Evolutionary conservation across 2,113 vertebrate genomes (phyloP), one percentile per base, ranked within the genome.

Genomic region (Nibea albiflora): DNA sequence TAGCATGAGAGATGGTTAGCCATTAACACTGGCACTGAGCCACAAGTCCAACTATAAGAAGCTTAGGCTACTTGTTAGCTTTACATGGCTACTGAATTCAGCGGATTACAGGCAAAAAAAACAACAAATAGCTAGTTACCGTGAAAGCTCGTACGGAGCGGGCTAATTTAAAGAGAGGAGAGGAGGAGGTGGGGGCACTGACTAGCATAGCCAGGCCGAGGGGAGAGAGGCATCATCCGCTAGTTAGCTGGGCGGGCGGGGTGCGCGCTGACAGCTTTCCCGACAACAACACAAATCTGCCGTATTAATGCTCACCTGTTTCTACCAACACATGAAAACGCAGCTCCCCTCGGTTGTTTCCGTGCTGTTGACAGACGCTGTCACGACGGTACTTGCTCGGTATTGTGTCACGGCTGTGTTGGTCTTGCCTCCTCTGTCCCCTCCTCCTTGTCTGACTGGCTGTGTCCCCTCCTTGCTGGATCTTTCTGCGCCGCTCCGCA

Each of bases 281-380:
- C 53, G 7, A 39, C 60, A 19, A 64, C 64, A 50, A 72, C 89
- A 65, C 57, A 26, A 76, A 77, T 44, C 54, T 46, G 35, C 53
- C 52, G 47, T 16, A 42, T 28, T 22, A 44, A 64, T 7, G 12
- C 92, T 95, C 85, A 96, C 95, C 94, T 91, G 85, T 64, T 39
- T 85, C 86, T 93, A 93, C 31, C 78, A 88, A 89, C 24, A 84
- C 89, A 90, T 92, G 68, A 84, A 83, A 62, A 72, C 31, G 75
- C 77, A 1, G 74, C 19, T 12, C 16, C 56, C 61, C 71, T 26
- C 14, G 56, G 28, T 15, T 49, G 70, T 80, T 4, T 72, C 73
- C 73, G 52, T 31, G 81, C 61, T 57, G 78, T 14, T 53, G 57
- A 57, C 84, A 73, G 65, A 26, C 75, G 84, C 80, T 85, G 87